Evolutionary conservation across 2,113 vertebrate species (phyloP).

Genomic region (Epinephelus cyanopodus): DNA sequence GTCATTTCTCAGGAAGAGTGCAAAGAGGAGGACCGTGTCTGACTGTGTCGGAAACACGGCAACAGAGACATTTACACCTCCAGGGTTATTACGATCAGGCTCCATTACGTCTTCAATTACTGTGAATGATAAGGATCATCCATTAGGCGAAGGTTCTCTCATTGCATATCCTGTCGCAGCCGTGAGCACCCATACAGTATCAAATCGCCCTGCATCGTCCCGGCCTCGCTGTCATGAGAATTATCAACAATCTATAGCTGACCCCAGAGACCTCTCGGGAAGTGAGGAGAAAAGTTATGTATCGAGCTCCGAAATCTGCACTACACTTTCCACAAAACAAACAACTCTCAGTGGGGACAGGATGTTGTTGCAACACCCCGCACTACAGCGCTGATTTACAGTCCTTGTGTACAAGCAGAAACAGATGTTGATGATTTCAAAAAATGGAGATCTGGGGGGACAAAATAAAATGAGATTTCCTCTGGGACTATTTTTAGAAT

Average conservation of each 20-base stretch:
- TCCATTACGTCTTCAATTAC: slow-evolving; percentile 68
- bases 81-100: slow-evolving; percentile 44
- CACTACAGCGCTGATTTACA: slow-evolving; percentile 60
- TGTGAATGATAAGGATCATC: slow-evolving; percentile 67
- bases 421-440: slow-evolving; percentile 70
- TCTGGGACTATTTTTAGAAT: slow-evolving; percentile 28
- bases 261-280: slow-evolving; percentile 62
- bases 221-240: slow-evolving; percentile 18
- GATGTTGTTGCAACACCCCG: slow-evolving; percentile 78
- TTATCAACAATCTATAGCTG: slow-evolving; percentile 57
- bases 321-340: slow-evolving; percentile 67
- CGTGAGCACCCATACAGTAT: slow-evolving; percentile 30
- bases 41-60: slow-evolving; percentile 45
- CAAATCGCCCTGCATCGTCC: slow-evolving; percentile 3
- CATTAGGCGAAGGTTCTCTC: slow-evolving; percentile 63
- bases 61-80: slow-evolving; percentile 73
- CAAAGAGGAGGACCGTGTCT: slow-evolving; percentile 27
- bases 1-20: slow-evolving; percentile 39
- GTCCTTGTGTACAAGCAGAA: slow-evolving; percentile 49
- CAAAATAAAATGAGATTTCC: slow-evolving; percentile 8
- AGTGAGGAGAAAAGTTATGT: slow-evolving; percentile 50
- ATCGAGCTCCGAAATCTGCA: slow-evolving; percentile 44
- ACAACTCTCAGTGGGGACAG: slow-evolving; percentile 66
- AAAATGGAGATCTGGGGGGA: slow-evolving; percentile 24
- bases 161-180: slow-evolving; percentile 62